Evolutionary conservation across 2,888 invertebrate species (phyloP).

Genomic region (Eubasilissa splendida): DNA sequence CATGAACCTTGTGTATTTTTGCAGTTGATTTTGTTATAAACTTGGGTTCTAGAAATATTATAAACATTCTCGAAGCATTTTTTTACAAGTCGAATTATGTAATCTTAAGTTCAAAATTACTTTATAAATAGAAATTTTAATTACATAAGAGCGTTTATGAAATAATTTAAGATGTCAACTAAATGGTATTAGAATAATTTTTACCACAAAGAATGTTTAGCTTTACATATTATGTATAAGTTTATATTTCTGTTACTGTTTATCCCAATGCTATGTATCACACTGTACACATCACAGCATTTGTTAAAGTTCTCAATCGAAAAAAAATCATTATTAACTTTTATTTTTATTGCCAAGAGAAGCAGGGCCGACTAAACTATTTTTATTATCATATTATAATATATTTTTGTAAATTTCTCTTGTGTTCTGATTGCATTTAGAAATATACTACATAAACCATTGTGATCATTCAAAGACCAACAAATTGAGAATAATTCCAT

Average conservation of each 20-base stretch:
- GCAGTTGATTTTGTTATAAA: neutral
- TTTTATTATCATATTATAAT: neutral
- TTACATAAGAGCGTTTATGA: constrained; percentile 16
- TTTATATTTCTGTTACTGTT: neutral
- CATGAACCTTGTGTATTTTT: too few species aligned
- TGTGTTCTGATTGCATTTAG: neutral
- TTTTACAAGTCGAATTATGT: constrained; percentile 21
- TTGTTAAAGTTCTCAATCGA: too few species aligned
- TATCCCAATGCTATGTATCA: constrained; percentile 1
- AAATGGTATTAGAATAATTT: constrained; percentile 10
- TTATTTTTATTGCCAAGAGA: neutral
- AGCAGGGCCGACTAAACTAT: too few species aligned
- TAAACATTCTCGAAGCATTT: constrained; percentile 34
- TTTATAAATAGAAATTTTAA: constrained; percentile 1
- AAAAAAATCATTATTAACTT: neutral
- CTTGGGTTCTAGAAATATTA: constrained; percentile 7
- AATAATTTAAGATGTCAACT: too few species aligned
- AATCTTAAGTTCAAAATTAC: constrained; percentile 14
- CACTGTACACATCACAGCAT: neutral
- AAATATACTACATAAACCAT: too few species aligned
- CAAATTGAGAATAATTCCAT: too few species aligned
- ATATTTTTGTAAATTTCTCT: neutral
- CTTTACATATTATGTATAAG: neutral
- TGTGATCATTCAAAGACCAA: too few species aligned
- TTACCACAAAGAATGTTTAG: constrained; percentile 17